A percentile compares a stretch with the other conserved stretches of the same genome.
These are phyloP conservation scores for Euzetes globulus DNA, from an alignment of 2,888 invertebrate genomes.

Conservation along the genomic window DNA sequence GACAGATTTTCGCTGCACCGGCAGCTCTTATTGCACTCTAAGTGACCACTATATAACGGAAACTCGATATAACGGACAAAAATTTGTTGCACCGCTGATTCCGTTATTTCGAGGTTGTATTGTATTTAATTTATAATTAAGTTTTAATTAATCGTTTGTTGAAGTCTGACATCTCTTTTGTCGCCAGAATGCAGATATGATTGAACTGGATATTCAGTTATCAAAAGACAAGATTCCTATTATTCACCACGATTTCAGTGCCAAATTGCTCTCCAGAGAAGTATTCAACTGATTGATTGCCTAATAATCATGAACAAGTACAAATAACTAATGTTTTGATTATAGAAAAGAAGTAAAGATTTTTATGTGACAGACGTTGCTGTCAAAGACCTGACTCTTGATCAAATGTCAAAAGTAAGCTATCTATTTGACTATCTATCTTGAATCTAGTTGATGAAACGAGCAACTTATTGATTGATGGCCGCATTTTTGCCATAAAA, in stretches of 20 bases:
- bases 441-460: too few species aligned
- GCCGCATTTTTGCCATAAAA: background rate
- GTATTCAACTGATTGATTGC: background rate
- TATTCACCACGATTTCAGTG: slow-evolving; percentile 94
- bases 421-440: background rate
- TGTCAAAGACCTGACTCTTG: slow-evolving; percentile 81
- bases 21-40: too few species aligned
- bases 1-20: too few species aligned
- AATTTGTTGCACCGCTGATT: too few species aligned
- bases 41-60: too few species aligned
- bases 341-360: slow-evolving; percentile 51
- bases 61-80: too few species aligned
- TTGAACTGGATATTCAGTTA: slow-evolving; percentile 97
- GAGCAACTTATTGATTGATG: background rate
- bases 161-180: background rate
- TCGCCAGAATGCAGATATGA: slow-evolving; percentile 77
- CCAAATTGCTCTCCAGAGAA: slow-evolving; percentile 74
- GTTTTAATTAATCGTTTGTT: background rate
- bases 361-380: slow-evolving; percentile 83
- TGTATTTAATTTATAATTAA: background rate
- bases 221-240: slow-evolving; percentile 91
- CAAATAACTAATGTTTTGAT: background rate
- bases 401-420: slow-evolving; percentile 62
- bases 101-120: too few species aligned
- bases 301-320: background rate